Percentiles rank a stretch among this genome's conserved stretches.
Evolutionary conservation across 2,113 vertebrate genomes (phyloP).

Genomic region (Podocnemis expansa): DNA sequence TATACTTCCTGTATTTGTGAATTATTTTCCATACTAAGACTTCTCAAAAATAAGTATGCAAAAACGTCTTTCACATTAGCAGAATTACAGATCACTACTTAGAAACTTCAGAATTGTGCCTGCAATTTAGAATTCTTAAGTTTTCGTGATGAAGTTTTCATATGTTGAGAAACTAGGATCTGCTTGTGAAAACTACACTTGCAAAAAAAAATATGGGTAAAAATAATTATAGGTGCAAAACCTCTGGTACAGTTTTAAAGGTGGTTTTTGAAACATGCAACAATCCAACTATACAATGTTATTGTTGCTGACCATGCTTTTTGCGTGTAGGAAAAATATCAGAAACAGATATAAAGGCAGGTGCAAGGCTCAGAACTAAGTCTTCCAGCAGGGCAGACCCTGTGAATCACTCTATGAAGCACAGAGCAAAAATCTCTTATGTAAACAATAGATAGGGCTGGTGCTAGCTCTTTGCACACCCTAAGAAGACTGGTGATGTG

Average conservation of each 20-base stretch:
- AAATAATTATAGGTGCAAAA: not conserved
- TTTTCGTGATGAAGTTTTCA: slow-evolving; percentile 44
- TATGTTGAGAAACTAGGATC: slow-evolving; percentile 34
- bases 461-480: not conserved
- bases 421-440: slow-evolving; percentile 51
- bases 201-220: slow-evolving; percentile 4
- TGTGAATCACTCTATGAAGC: slow-evolving; percentile 55
- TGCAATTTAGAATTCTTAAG: slow-evolving; percentile 41
- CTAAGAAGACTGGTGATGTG: slow-evolving; percentile 63
- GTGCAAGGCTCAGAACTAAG: slow-evolving; percentile 24
- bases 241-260: not conserved
- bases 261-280: not conserved
- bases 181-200: slow-evolving; percentile 28
- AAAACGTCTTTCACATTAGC: not conserved
- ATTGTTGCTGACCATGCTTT: not conserved
- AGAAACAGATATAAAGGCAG: not conserved
- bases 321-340: not conserved
- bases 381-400: slow-evolving; percentile 49
- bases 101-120: slow-evolving; percentile 21
- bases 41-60: slow-evolving; percentile 24
- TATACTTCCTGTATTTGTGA: slow-evolving; percentile 34
- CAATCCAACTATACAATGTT: not conserved
- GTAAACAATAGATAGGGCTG: slow-evolving; percentile 16
- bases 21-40: slow-evolving; percentile 30
- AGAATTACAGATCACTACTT: slow-evolving; percentile 30